phyloP scores from a whole-genome alignment of 2,888 invertebrate species.

The Andrena hattorfiana region DNA sequence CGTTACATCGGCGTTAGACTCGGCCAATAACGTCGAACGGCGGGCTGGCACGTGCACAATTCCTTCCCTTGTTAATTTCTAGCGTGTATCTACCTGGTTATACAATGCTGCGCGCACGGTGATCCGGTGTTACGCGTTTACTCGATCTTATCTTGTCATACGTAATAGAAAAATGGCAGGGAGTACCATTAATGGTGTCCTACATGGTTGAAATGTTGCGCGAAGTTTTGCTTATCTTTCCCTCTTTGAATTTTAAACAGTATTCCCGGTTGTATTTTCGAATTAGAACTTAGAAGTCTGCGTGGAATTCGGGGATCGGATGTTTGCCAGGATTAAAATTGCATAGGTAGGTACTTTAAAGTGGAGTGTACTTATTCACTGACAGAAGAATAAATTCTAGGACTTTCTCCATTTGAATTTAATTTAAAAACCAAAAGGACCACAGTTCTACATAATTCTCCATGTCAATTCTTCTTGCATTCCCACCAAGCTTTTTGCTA shows the following conservation, averaged over 20 bases:
- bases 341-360: no score
- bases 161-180: not conserved
- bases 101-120: constrained; percentile 16
- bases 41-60: constrained; percentile 45
- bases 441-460: no score
- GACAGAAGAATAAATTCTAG: no score
- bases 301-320: not conserved
- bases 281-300: no score
- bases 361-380: no score
- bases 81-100: constrained; percentile 23
- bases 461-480: no score
- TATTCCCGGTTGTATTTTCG: no score
- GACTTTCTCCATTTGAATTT: no score
- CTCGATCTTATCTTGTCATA: constrained; percentile 19
- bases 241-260: not conserved
- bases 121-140: not conserved
- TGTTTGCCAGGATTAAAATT: not conserved
- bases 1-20: constrained; percentile 68
- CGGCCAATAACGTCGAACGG: constrained; percentile 69
- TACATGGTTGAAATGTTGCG: not conserved
- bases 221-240: not conserved
- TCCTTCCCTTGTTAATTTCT: constrained; percentile 43
- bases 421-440: no score
- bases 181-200: not conserved
- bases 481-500: no score